These are phyloP conservation scores for Molorchus minor DNA, from an alignment of 2,888 invertebrate species.

Conservation along the genomic window DNA sequence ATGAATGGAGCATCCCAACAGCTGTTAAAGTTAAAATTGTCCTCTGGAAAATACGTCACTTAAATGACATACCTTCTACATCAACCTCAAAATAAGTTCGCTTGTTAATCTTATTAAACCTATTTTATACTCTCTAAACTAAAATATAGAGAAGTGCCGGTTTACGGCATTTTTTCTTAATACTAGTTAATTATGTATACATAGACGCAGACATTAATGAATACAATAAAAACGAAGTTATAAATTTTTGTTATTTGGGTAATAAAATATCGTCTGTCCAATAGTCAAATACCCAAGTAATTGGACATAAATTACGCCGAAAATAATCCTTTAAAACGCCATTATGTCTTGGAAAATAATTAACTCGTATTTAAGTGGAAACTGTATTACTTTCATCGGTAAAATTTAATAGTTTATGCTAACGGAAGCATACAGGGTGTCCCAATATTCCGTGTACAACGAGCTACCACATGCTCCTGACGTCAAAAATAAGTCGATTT, in stretches of 20 bases:
- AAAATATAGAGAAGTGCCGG: conserved; percentile 23
- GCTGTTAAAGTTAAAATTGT: conserved; percentile 51
- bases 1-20: conserved; percentile 50
- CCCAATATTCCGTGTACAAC: too few relatives aligned
- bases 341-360: too few relatives aligned
- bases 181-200: conserved; percentile 19
- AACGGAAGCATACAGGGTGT: too few relatives aligned
- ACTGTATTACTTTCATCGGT: too few relatives aligned
- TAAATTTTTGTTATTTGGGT: conserved; percentile 3
- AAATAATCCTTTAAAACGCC: background rate
- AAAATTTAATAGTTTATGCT: too few relatives aligned
- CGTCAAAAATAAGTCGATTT: too few relatives aligned
- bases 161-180: conserved; percentile 27
- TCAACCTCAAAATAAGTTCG: conserved; percentile 38
- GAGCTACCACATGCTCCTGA: too few relatives aligned
- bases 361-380: too few relatives aligned
- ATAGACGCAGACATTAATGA: conserved; percentile 22
- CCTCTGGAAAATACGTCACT: conserved; percentile 43
- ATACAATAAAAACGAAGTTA: conserved; percentile 1
- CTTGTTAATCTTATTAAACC: conserved; percentile 40
- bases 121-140: conserved; percentile 36
- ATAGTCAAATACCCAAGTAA: conserved; percentile 13
- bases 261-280: conserved; percentile 15
- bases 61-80: conserved; percentile 41
- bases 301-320: conserved; percentile 13